A percentile compares a stretch with the other conserved stretches of the same genome.
phyloP scores from a whole-genome alignment of 1,140 invertebrate species.

The Heliothis virescens region DNA sequence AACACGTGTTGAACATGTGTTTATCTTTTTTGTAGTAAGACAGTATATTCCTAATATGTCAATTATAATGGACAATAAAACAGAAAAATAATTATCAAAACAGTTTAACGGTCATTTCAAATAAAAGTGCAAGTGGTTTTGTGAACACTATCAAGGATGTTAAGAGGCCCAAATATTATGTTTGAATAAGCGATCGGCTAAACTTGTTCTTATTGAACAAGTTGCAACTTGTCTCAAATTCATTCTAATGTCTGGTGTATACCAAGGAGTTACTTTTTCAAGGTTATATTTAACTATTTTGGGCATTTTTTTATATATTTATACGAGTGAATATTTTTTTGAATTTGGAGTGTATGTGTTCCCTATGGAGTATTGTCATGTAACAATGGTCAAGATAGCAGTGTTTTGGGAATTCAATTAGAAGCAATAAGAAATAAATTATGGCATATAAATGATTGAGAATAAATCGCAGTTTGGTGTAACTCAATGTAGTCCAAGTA shows the following conservation, averaged over 20 bases:
- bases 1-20: too few relatives aligned
- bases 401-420: neutral
- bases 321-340: too few relatives aligned
- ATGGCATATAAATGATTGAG: too few relatives aligned
- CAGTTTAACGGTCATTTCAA: neutral
- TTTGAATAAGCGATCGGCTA: neutral
- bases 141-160: neutral
- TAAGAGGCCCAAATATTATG: constrained; percentile 3
- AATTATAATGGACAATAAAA: too few relatives aligned
- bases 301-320: neutral
- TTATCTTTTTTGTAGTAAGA: too few relatives aligned
- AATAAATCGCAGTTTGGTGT: too few relatives aligned
- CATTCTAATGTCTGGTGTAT: neutral
- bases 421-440: too few relatives aligned
- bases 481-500: too few relatives aligned
- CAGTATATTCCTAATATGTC: too few relatives aligned
- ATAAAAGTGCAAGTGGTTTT: constrained; percentile 16
- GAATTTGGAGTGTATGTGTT: too few relatives aligned
- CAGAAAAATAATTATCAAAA: neutral
- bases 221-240: constrained; percentile 27
- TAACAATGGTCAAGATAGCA: neutral
- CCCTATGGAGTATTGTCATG: neutral
- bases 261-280: neutral
- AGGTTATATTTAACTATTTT: neutral
- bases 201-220: constrained; percentile 23